phyloP scores from a whole-genome alignment of 2,888 invertebrate genomes.

The Eupeodes latifasciatus region DNA sequence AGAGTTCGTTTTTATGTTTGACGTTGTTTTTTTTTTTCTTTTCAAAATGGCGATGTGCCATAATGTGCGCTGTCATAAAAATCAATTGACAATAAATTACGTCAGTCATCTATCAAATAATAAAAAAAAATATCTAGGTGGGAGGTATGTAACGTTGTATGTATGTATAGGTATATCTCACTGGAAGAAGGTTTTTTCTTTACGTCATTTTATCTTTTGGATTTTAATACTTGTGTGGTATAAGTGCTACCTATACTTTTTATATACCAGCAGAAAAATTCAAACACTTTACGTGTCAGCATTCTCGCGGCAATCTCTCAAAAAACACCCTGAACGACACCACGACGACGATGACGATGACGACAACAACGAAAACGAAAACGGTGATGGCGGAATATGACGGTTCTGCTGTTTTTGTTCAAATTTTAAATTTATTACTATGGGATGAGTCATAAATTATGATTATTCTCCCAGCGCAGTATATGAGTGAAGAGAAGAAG shows the following conservation, averaged over 20 bases:
- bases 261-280: slow-evolving; percentile 43
- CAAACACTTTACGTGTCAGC: slow-evolving; percentile 48
- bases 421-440: slow-evolving; percentile 68
- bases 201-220: slow-evolving; percentile 7
- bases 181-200: slow-evolving; percentile 1
- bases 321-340: slow-evolving; percentile 20
- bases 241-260: no score
- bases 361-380: no score
- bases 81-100: slow-evolving; percentile 75
- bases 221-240: not conserved
- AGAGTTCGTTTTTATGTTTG: not conserved
- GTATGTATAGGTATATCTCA: not conserved
- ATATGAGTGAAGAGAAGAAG: not conserved
- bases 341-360: no score
- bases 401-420: slow-evolving; percentile 54
- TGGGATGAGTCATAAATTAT: slow-evolving; percentile 69
- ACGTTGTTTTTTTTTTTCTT: not conserved
- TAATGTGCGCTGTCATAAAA: slow-evolving; percentile 72
- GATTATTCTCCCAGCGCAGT: slow-evolving; percentile 54
- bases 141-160: not conserved
- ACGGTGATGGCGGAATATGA: slow-evolving; percentile 33
- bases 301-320: slow-evolving; percentile 53
- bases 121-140: not conserved
- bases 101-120: slow-evolving; percentile 71
- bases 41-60: slow-evolving; percentile 73